Conservation (phyloP, 2,797 vertebrate species). For the Girardinus metallicus region DNA sequence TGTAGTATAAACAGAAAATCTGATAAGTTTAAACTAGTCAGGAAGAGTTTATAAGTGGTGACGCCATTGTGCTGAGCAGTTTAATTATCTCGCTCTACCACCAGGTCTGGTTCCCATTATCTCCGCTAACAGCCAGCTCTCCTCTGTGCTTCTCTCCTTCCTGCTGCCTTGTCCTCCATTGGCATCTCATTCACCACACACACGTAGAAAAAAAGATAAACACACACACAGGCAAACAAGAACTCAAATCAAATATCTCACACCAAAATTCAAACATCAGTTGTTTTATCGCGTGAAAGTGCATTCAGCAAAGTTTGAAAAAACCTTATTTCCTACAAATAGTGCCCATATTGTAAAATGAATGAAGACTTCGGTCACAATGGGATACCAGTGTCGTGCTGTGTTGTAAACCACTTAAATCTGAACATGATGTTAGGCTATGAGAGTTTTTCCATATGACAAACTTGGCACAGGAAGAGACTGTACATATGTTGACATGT, state of each 20-base stretch:
- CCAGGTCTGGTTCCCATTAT: constrained; percentile 74
- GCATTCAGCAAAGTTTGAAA: constrained; percentile 9
- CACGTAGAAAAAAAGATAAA: constrained; percentile 18
- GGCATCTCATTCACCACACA: constrained; percentile 57
- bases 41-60: constrained; percentile 69
- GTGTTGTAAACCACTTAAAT: constrained; percentile 52
- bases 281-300: constrained; percentile 17
- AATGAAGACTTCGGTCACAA: constrained; percentile 38
- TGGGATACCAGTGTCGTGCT: constrained; percentile 48
- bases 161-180: constrained; percentile 69
- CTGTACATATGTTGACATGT: constrained; percentile 32
- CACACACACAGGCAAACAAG: constrained; percentile 27
- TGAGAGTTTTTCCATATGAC: constrained; percentile 44
- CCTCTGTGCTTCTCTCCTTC: constrained; percentile 51
- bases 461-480: constrained; percentile 32
- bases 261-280: constrained; percentile 17
- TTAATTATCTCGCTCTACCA: constrained; percentile 71
- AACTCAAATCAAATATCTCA: constrained; percentile 3
- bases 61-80: constrained; percentile 71
- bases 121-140: constrained; percentile 63
- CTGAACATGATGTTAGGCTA: constrained; percentile 15
- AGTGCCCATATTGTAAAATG: constrained; percentile 2
- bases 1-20: constrained; percentile 31
- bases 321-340: constrained; percentile 12
- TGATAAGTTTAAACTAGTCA: constrained; percentile 45